Base-by-base conservation (phyloP, 2,888 invertebrate genomes). In the Heliconius ismenius region DNA sequence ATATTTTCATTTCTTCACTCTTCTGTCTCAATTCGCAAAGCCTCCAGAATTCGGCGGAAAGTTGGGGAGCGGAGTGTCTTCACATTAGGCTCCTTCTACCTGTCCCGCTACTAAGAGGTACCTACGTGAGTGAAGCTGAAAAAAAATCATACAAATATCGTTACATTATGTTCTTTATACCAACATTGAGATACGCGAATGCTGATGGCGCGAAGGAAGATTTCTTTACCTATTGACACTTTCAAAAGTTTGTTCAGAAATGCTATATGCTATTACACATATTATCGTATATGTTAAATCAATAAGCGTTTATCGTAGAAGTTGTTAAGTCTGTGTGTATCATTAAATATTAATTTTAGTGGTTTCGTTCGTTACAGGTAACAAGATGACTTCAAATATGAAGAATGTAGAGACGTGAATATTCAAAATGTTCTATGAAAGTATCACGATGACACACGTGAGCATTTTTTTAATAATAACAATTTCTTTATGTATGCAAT, bases 291-390 rank as follows among this genome's bases (percentile, higher is more conserved):
- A n/a, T 11, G 58, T 58, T 58, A n/a, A 58, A 58, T n/a, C n/a
- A n/a, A n/a, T 58, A 58, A 58, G n/a, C n/a, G 1, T 58, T 58
- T n/a, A 58, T 58, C 11, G 6, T 58, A n/a, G 3, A 24, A 24
- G 6, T 13, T 4, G 24, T 62, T 62, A 26, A 26, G 15, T 18
- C 18, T 62, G 13, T 6, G 26, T 62, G 15, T 60, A 60, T 60
- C 13, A 15, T 28, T 26, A 26, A 26, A 62, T 62, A 15, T 26
- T 7, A 62, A 15, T 1, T 54, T 7, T 39, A 49, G 10, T 6
- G 26, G 4, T 63, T 82, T 73, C 75, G 36, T 79, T 89, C 91
- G 87, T 92, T 92, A n/a, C 90, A 92, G 92, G 87, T 88, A 83
- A 82, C 62, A 78, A 74, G 75, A 75, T 75, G 62, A 67, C 64